phyloP scores from a whole-genome alignment of 2,888 invertebrate genomes.

The Deilephila porcellus region DNA sequence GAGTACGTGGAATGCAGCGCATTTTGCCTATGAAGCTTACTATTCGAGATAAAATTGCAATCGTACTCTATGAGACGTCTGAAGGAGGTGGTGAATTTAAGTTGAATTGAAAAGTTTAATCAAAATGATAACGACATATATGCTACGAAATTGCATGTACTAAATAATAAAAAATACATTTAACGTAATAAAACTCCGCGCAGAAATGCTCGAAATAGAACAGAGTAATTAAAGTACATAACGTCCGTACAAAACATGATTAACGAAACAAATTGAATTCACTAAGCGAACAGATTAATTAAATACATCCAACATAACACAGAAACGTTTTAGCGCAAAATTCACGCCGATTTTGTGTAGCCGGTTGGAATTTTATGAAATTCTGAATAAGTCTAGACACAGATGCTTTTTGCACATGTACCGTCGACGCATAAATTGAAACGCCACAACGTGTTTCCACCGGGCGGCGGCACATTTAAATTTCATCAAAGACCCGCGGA shows the following conservation, averaged over 20 bases:
- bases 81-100: too few relatives aligned
- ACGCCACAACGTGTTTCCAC: constrained; percentile 56
- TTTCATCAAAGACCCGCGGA: constrained; percentile 61
- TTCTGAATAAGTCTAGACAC: constrained; percentile 11
- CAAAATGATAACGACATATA: too few relatives aligned
- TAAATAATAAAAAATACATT: neutral
- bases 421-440: constrained; percentile 53
- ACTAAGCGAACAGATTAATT: constrained; percentile 5
- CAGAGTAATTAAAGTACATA: neutral
- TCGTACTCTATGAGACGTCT: neutral
- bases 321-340: neutral
- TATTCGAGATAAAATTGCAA: neutral
- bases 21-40: neutral
- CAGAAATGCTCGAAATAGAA: neutral
- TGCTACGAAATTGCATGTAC: too few relatives aligned
- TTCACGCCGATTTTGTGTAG: neutral
- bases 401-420: constrained; percentile 18
- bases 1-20: neutral
- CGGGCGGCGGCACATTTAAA: constrained; percentile 57
- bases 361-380: constrained; percentile 11
- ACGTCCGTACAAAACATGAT: neutral
- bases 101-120: too few relatives aligned
- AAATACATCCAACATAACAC: neutral
- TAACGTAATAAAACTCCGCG: neutral
- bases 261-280: neutral